phyloP scores from a whole-genome alignment of 2,797 vertebrate species.

The Phrynocephalus forsythii region DNA sequence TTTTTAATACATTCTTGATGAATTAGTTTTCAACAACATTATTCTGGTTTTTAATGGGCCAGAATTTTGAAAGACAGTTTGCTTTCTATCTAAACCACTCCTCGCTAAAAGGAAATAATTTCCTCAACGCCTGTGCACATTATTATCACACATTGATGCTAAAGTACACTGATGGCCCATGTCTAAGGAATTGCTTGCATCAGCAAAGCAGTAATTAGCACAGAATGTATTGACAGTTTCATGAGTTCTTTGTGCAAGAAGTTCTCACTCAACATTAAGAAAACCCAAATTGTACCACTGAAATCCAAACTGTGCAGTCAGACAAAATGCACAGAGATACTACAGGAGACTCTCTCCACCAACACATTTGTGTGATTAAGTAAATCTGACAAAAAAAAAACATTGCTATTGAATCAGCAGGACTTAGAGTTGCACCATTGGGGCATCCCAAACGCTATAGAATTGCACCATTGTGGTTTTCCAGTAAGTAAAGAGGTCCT shows the following conservation, averaged over 20 bases:
- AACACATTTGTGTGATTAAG: not conserved
- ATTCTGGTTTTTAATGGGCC: slow-evolving; percentile 35
- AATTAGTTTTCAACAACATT: slow-evolving; percentile 67
- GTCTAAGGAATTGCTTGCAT: slow-evolving; percentile 19
- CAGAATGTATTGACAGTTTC: slow-evolving; percentile 7
- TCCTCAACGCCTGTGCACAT: slow-evolving; percentile 52
- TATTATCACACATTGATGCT: slow-evolving; percentile 43
- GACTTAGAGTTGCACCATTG: not conserved
- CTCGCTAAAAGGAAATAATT: slow-evolving; percentile 52
- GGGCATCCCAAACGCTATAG: not conserved
- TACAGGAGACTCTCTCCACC: not conserved
- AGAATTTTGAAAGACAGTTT: slow-evolving; percentile 66
- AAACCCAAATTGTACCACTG: not conserved
- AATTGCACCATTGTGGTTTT: not conserved
- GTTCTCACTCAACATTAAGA: not conserved
- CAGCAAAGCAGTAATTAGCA: slow-evolving; percentile 18
- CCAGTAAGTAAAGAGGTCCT: not conserved
- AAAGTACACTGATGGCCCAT: not conserved
- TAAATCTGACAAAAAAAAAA: not conserved
- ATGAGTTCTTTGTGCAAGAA: not conserved
- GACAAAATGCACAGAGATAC: not conserved
- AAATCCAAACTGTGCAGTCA: not conserved
- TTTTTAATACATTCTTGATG: slow-evolving; percentile 61
- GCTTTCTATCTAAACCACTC: slow-evolving; percentile 55
- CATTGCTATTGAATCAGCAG: not conserved